Conservation (phyloP, 1,140 invertebrate genomes). For the Drosophila kepulauana region DNA sequence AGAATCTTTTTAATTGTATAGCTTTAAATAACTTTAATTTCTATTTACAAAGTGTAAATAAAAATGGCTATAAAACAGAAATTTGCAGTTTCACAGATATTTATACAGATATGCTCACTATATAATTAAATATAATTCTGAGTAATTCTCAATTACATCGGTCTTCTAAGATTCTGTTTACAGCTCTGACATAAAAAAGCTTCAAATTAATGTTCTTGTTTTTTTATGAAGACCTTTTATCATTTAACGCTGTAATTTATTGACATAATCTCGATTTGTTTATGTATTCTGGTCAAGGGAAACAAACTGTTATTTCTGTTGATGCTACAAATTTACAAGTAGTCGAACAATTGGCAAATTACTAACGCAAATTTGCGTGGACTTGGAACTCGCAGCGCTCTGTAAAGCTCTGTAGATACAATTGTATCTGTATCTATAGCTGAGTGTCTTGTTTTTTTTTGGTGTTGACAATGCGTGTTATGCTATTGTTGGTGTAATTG, state of each 20-base stretch:
- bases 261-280: slow-evolving; percentile 5
- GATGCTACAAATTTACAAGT: slow-evolving; percentile 14
- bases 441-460: neutral
- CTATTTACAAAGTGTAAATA: no score
- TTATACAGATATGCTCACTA: no score
- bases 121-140: no score
- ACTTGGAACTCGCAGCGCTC: neutral
- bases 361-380: neutral
- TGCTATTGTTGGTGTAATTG: slow-evolving; percentile 3
- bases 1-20: no score
- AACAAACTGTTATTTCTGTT: slow-evolving; percentile 1
- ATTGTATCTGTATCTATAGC: slow-evolving; percentile 10
- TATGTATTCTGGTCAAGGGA: slow-evolving; percentile 20
- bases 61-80: no score
- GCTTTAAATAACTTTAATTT: no score
- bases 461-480: slow-evolving; percentile 20
- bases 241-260: neutral
- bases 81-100: no score
- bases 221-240: neutral
- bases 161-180: neutral
- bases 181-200: no score
- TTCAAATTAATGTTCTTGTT: neutral
- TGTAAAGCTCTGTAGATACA: slow-evolving; percentile 25
- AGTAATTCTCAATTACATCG: no score
- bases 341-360: slow-evolving; percentile 5